Base-by-base conservation (phyloP, 2,113 vertebrate genomes). In the Picathartes gymnocephalus region DNA sequence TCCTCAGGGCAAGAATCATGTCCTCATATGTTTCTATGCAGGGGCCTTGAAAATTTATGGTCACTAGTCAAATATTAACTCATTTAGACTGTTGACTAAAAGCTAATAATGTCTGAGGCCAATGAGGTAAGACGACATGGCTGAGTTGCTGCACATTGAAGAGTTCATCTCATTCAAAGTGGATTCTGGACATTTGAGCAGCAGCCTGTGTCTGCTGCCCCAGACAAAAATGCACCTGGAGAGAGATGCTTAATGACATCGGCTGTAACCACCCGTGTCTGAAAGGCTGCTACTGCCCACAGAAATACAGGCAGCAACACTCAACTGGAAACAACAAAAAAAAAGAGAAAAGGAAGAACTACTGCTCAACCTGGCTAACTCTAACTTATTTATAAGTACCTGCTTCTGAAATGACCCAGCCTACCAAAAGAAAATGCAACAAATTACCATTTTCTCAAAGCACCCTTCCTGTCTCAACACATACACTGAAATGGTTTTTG, bases 51-150 rank as follows among this genome's bases (percentile, higher is more conserved):
- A 93, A 92, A 95, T 80, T 88, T 95, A 92, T 37, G 61, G 78
- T 64, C 81, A 56, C 54, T 48, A 60, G 92, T 94, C 81, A 94
- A 96, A 90, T 68, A 95, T 95, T 93, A 96, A 96, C 91, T 93
- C 58, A 37, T 80, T 72, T 60, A 58, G 45, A 77, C 68, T 86
- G 79, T 39, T 94, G 86, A 86, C 85, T 90, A 93, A 93, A 86
- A 88, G 93, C 94, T 94, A 90, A 77, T 93, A 65, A 96, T 90
- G 94, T 88, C 92, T 96, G 82, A 88, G 82, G 90, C 42, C 76
- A 93, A 87, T 60, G 92, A 94, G 78, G 84, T 89, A 85, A 95
- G 78, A 91, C 2, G 14, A 81, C 73, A 92, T 0, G 11, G 93
- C 68, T 92, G 90, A 76, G 81, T 18, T 81, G 78, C 78, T 85